Evolutionary conservation across 2,888 invertebrate genomes (phyloP), one percentile per base, ranked within the genome.

Genomic region (Dicyrtomina minuta): DNA sequence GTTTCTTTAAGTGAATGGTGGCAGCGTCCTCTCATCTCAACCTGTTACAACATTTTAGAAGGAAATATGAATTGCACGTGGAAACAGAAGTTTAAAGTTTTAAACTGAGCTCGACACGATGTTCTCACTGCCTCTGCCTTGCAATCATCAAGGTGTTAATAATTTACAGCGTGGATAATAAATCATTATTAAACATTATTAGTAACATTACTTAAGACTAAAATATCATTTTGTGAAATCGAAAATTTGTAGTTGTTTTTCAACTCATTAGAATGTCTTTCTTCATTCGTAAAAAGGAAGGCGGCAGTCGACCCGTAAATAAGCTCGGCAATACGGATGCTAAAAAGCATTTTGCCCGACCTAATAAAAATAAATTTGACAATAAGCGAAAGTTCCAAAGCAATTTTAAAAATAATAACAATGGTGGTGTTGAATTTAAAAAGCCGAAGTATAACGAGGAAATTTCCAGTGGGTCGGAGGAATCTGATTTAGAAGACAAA

Each of bases 401-500:
- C 20, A 49, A 33, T 33, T 8, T 8, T 3, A 33, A 39, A 17
- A 33, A 64, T 41, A 39, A 27, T 58, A 39, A 60, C 20, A 33
- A 51, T 44, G 27, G 61, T n/a, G 3, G 43, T 20, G 33, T 10
- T 41, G n/a, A 46, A 55, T 26, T 15, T 15, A 71, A 74, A 20
- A 73, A 73, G 39, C 68, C 67, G 0, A 66, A 64, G 66, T 70
- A 69, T 41, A 68, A 72, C 66, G 75, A 75, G 69, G 75, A 75
- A 59, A 74, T 75, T 26, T 65, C 68, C 13, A 73, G 72, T 49
- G 70, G 65, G 1, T 64, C 64, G 43, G 74, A 75, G 46, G 73
- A 70, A n/a, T 68, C 67, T 0, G 71, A 68, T 26, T 56, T 65
- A 13, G 70, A 65, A 2, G 88, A 88, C 75, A 88, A 88, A 78